Percentiles rank a stretch among this genome's conserved stretches.
These are phyloP conservation scores for Nerophis ophidion DNA, from an alignment of 2,113 vertebrate genomes.

Conservation along the genomic window DNA sequence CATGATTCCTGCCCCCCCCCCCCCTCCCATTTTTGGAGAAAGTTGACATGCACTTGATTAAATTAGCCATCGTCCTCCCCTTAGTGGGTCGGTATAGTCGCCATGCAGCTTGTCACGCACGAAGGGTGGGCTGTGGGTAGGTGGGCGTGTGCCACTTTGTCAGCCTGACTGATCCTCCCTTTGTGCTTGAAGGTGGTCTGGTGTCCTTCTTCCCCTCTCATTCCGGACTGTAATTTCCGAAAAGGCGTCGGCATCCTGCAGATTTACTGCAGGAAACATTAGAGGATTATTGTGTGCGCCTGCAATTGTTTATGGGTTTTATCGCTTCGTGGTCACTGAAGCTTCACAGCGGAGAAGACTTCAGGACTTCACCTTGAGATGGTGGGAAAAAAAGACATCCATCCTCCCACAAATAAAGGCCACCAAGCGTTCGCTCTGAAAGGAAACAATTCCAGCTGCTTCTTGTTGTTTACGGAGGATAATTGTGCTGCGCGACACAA, in stretches of 20 bases:
- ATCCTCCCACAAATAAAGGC: conserved; percentile 21
- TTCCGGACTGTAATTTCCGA: conserved; percentile 54
- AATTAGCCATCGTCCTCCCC: conserved; percentile 69
- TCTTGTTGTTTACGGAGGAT: conserved; percentile 57
- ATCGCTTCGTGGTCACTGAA: conserved; percentile 55
- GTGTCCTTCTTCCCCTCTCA: conserved; percentile 44
- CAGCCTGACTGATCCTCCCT: conserved; percentile 46
- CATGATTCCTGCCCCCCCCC: conserved; percentile 48
- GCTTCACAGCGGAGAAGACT: conserved; percentile 55
- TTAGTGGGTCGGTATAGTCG: conserved; percentile 55
- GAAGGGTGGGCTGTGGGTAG: neutral
- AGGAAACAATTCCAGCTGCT: conserved; percentile 58
- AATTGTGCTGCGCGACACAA: conserved; percentile 56
- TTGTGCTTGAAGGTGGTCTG: conserved; percentile 46
- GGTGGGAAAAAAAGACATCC: conserved; percentile 53
- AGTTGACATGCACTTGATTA: conserved; percentile 73
- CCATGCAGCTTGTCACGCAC: conserved; percentile 41
- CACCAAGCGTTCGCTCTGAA: conserved; percentile 39
- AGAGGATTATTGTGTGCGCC: conserved; percentile 26
- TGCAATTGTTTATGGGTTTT: conserved; percentile 49
- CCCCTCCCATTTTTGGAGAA: conserved; percentile 34
- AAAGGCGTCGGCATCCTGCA: conserved; percentile 41
- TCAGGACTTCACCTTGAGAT: conserved; percentile 57
- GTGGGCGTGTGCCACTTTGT: conserved; percentile 31
- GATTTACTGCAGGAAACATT: conserved; percentile 43